phyloP scores from a whole-genome alignment of 2,113 vertebrate species.

The Ageneiosus marmoratus region DNA sequence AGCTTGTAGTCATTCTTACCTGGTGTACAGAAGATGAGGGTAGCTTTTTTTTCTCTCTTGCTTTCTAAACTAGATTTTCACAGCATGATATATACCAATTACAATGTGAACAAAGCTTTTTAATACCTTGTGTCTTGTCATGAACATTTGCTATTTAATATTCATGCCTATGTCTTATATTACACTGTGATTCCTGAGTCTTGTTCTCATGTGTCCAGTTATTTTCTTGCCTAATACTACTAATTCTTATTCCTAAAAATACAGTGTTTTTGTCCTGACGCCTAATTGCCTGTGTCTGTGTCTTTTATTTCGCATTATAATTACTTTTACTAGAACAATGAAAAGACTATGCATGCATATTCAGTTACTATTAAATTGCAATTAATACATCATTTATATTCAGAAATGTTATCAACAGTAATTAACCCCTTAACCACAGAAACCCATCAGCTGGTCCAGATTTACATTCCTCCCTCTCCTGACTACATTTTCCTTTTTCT shows the following conservation, averaged over 20 bases:
- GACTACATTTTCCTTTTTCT: background rate
- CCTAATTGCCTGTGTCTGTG: background rate
- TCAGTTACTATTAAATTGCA: too few species aligned
- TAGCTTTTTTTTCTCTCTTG: background rate
- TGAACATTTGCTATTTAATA: background rate
- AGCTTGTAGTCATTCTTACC: constrained; percentile 1
- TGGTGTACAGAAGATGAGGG: background rate
- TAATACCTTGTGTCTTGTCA: background rate
- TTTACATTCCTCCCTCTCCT: background rate
- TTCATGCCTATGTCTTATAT: background rate
- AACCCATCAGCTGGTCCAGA: background rate
- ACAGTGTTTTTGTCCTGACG: background rate
- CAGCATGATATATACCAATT: background rate
- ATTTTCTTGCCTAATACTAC: background rate
- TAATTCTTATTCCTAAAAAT: background rate
- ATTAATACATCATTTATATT: background rate
- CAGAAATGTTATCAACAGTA: background rate
- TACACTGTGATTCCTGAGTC: background rate
- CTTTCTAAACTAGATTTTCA: constrained; percentile 15
- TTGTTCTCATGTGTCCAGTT: background rate
- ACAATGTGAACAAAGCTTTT: background rate
- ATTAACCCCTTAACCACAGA: background rate
- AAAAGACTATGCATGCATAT: background rate
- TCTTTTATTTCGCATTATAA: background rate
- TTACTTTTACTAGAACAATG: too few species aligned